Evolutionary conservation across 1,140 invertebrate genomes (phyloP).

Genomic region (Zaprionus taronus): DNA sequence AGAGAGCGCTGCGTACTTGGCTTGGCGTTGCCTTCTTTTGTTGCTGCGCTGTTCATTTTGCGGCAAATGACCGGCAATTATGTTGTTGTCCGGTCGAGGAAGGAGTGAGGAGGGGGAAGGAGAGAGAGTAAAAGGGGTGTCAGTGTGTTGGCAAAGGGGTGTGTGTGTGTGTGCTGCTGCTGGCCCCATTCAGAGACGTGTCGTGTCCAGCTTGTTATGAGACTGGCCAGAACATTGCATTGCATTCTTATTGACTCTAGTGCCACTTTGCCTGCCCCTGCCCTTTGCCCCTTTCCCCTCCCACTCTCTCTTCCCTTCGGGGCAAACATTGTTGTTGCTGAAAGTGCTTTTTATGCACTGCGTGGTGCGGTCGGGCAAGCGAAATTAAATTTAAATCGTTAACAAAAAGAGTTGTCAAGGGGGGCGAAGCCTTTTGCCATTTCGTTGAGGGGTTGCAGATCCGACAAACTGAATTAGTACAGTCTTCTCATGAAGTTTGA

Average conservation of each 20-base stretch:
- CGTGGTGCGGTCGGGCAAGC: conserved; percentile 66
- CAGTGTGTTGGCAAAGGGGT: neutral
- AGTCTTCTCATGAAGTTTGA: neutral
- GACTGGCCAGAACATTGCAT: conserved; percentile 63
- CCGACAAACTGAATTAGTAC: neutral
- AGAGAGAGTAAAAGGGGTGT: neutral
- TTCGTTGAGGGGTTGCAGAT: neutral
- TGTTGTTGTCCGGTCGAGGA: conserved; percentile 51
- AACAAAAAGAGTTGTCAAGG: conserved; percentile 34
- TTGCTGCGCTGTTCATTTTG: conserved; percentile 59
- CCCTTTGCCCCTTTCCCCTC: conserved; percentile 3
- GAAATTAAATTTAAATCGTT: conserved; percentile 82
- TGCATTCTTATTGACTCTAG: conserved; percentile 81
- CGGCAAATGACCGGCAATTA: conserved; percentile 83
- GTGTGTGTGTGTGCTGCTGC: conserved; percentile 54
- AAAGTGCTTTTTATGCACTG: conserved; percentile 62
- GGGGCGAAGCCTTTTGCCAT: neutral
- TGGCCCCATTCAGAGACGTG: conserved; percentile 47
- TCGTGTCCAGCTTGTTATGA: conserved; percentile 73
- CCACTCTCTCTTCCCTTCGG: conserved; percentile 15
- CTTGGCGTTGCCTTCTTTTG: conserved; percentile 14
- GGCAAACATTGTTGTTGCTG: conserved; percentile 65
- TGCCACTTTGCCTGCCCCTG: conserved; percentile 56
- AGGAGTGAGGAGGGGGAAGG: neutral
- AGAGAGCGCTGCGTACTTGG: conserved; percentile 9